Evolutionary conservation across 53 echinoderm and acorn worm genomes (phyloP).

Genomic region (Luidia sarsii): DNA sequence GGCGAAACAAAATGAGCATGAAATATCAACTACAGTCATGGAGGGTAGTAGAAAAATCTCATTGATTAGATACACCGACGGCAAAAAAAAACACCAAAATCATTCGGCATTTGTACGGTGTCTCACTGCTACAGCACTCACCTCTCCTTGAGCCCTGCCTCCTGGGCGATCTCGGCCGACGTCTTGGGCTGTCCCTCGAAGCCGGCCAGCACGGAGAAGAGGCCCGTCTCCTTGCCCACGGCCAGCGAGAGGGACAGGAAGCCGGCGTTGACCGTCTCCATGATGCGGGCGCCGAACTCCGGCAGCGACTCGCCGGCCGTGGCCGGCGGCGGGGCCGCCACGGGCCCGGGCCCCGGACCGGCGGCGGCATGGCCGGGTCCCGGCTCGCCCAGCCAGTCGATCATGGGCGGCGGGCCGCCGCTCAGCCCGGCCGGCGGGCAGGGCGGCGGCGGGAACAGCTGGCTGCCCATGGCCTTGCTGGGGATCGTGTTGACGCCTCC

Average conservation of each 20-base stretch:
- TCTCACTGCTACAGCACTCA: no score
- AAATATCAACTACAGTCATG: no score
- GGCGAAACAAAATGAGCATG: no score
- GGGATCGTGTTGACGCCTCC: slow-evolving; percentile 46
- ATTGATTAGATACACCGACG: no score
- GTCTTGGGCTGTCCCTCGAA: slow-evolving; percentile 88
- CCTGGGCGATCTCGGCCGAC: slow-evolving; percentile 90
- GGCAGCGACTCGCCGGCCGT: slow-evolving; percentile 66
- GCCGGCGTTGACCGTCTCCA: slow-evolving; percentile 84
- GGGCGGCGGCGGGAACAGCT: slow-evolving; percentile 28
- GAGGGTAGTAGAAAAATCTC: no score
- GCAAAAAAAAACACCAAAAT: no score
- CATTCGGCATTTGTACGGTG: no score
- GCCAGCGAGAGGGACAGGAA: slow-evolving; percentile 85
- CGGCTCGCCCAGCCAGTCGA: slow-evolving; percentile 42
- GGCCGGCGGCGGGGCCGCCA: slow-evolving; percentile 16
- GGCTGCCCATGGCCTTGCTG: slow-evolving; percentile 18
- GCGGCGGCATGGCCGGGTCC: no score
- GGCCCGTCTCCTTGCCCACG: slow-evolving; percentile 84
- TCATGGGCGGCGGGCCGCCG: slow-evolving; percentile 48
- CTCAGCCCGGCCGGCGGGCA: slow-evolving; percentile 32
- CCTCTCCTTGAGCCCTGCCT: slow-evolving; percentile 95
- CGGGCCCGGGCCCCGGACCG: slow-evolving; percentile 21
- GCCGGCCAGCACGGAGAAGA: slow-evolving; percentile 72
- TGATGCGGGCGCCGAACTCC: slow-evolving; percentile 84